A percentile compares a stretch with the other conserved stretches of the same genome.
Conservation (phyloP, 2,888 invertebrate species). For the Agapostemon virescens region DNA sequence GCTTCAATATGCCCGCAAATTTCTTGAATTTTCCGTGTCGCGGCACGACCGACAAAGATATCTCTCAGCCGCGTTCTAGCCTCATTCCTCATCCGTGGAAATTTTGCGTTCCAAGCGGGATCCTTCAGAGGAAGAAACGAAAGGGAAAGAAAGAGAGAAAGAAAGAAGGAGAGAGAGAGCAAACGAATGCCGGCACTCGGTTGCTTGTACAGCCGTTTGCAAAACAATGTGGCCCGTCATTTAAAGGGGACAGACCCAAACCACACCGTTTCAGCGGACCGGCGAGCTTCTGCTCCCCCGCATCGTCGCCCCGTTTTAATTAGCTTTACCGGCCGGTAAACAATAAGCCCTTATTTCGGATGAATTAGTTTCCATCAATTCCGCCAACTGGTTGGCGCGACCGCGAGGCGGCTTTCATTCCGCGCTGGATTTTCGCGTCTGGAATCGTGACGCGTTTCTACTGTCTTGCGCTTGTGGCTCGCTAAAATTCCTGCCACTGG, state of each 20-base stretch:
- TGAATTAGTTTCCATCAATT: conserved; percentile 71
- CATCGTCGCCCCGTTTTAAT: conserved; percentile 59
- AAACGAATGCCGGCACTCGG: conserved; percentile 33
- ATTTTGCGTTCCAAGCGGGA: conserved; percentile 43
- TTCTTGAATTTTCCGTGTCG: background rate
- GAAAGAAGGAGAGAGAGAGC: conserved; percentile 13
- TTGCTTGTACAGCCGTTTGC: conserved; percentile 45
- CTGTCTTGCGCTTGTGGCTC: conserved; percentile 20
- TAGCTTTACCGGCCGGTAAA: conserved; percentile 61
- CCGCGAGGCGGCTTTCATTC: conserved; percentile 49
- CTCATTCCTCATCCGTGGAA: conserved; percentile 34
- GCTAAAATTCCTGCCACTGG: conserved; percentile 44
- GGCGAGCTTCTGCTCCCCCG: background rate
- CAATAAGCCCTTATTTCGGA: conserved; percentile 69
- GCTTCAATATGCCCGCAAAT: background rate
- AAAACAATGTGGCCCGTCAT: conserved; percentile 52
- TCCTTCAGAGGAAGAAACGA: background rate
- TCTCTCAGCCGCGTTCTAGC: conserved; percentile 26
- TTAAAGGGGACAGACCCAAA: conserved; percentile 38
- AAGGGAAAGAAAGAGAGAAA: background rate
- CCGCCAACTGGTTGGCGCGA: conserved; percentile 19
- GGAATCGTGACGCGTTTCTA: conserved; percentile 62
- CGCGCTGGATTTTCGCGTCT: conserved; percentile 34
- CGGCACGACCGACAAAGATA: background rate
- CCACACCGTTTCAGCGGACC: background rate